Conservation (phyloP, 2,797 vertebrate genomes). For the Darevskia mixta region DNA sequence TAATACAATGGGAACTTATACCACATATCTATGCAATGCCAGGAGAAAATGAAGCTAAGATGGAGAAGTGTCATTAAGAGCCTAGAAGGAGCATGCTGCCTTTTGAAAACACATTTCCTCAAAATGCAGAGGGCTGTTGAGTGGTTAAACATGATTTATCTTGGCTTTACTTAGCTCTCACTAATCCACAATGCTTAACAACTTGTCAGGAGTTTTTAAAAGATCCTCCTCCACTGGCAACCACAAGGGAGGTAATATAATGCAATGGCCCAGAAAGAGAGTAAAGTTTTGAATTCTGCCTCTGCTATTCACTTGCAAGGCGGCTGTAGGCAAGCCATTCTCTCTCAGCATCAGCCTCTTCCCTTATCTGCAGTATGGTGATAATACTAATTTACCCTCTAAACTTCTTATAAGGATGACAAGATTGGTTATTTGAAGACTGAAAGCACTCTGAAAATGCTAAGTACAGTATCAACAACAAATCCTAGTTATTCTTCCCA, state of each 20-base stretch:
- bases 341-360: neutral
- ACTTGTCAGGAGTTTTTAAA: neutral
- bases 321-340: neutral
- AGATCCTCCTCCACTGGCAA: neutral
- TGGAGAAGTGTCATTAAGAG: neutral
- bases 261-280: neutral
- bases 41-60: neutral
- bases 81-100: neutral
- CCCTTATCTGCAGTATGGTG: neutral
- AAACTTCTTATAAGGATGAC: neutral
- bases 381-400: neutral
- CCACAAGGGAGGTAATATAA: neutral
- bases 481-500: neutral
- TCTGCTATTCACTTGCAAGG: neutral
- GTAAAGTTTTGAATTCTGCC: neutral
- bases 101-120: neutral
- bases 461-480: neutral
- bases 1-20: neutral
- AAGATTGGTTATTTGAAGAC: neutral
- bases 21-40: neutral
- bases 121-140: neutral
- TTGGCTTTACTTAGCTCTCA: neutral
- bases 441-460: too few relatives aligned
- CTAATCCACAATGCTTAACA: neutral
- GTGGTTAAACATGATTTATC: neutral